These are phyloP conservation scores for Megamerina dolium DNA, from an alignment of 2,888 invertebrate genomes.

Conservation along the genomic window DNA sequence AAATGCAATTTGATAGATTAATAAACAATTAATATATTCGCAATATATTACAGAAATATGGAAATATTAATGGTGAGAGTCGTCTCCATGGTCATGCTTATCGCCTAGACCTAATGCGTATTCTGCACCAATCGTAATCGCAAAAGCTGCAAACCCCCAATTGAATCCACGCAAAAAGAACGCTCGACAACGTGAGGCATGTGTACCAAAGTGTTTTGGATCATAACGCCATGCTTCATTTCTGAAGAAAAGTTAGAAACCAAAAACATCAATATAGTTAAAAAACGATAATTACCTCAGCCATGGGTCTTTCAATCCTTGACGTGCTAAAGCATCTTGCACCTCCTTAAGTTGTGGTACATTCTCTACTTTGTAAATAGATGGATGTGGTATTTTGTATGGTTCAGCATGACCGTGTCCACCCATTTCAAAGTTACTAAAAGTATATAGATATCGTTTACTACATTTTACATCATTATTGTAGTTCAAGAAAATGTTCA, in stretches of 20 bases:
- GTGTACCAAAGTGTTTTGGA: constrained; percentile 56
- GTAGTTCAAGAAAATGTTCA: too few species aligned
- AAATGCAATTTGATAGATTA: too few species aligned
- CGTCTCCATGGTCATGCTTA: constrained; percentile 47
- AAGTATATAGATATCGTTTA: too few species aligned
- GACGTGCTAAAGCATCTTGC: constrained; percentile 59
- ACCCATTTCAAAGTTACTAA: constrained; percentile 5
- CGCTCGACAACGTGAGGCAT: constrained; percentile 44
- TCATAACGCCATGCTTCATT: constrained; percentile 82
- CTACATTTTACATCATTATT: too few species aligned
- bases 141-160: constrained; percentile 57
- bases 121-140: constrained; percentile 54
- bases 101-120: constrained; percentile 45
- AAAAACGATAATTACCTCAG: constrained; percentile 55
- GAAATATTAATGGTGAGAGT: too few species aligned
- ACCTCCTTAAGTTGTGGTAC: constrained; percentile 60
- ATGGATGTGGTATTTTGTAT: constrained; percentile 65
- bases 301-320: constrained; percentile 82
- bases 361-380: constrained; percentile 66
- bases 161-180: constrained; percentile 61
- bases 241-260: constrained; percentile 49
- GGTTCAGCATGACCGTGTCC: constrained; percentile 55
- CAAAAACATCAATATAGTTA: background rate
- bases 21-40: too few species aligned
- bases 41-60: too few species aligned